Percentiles rank a stretch among this genome's conserved stretches.
phyloP scores from a whole-genome alignment of 2,113 vertebrate species.

The Caloenas nicobarica region DNA sequence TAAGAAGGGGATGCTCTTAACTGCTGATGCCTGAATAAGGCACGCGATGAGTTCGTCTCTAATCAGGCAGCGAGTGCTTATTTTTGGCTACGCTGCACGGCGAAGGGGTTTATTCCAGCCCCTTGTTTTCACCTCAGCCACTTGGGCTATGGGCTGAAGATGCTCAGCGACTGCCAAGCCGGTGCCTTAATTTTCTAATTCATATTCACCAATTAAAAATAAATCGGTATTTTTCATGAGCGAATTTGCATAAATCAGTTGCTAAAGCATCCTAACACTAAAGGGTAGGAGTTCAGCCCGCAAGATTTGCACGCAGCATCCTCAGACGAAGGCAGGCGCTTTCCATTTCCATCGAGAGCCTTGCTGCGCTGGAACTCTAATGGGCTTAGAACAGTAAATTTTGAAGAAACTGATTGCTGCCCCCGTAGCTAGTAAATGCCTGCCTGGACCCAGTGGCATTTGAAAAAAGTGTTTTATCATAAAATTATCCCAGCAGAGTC shows the following conservation, averaged over 20 bases:
- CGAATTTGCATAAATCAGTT: constrained; percentile 79
- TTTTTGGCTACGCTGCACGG: not conserved
- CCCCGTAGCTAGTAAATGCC: constrained; percentile 94
- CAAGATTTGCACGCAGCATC: constrained; percentile 80
- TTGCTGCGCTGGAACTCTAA: constrained; percentile 92
- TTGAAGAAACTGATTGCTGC: constrained; percentile 89
- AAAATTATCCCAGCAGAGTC: constrained; percentile 87
- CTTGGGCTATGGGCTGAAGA: not conserved
- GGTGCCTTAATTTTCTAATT: constrained; percentile 74
- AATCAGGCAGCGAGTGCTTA: not conserved
- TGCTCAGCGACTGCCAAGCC: constrained; percentile 6
- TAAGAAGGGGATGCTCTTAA: constrained; percentile 28
- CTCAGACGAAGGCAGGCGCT: constrained; percentile 77
- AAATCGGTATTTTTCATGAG: constrained; percentile 61
- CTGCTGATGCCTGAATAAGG: constrained; percentile 15
- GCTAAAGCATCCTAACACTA: constrained; percentile 78
- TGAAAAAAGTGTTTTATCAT: constrained; percentile 86
- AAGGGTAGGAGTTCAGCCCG: constrained; percentile 77
- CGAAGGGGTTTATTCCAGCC: not conserved
- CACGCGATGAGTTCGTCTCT: not conserved
- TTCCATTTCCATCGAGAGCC: constrained; percentile 87
- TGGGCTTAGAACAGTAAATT: constrained; percentile 88
- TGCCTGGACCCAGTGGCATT: constrained; percentile 93
- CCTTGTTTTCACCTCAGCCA: constrained; percentile 28
- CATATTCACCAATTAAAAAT: constrained; percentile 76